phyloP scores from a whole-genome alignment of 2,888 invertebrate species.

The Campopleginae sp. region DNA sequence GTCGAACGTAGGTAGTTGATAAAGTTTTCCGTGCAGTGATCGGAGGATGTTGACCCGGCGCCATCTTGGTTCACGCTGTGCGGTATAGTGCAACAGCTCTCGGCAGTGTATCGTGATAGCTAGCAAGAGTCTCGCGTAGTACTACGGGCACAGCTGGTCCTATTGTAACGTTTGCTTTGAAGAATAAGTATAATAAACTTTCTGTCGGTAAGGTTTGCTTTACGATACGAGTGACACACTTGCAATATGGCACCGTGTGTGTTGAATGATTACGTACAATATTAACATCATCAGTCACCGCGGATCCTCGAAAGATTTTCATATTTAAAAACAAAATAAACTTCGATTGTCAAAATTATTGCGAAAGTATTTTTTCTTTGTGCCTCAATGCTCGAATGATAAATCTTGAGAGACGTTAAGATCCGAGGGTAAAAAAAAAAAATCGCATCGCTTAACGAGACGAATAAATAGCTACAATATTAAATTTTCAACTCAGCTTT shows the following conservation, averaged over 20 bases:
- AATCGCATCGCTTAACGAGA: too few relatives aligned
- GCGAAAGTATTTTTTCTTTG: not conserved
- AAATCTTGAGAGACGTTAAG: not conserved
- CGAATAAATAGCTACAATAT: not conserved
- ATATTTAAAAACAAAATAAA: not conserved
- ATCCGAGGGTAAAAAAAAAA: too few relatives aligned
- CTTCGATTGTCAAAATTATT: not conserved
- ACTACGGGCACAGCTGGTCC: conserved; percentile 78
- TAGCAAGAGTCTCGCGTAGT: conserved; percentile 78
- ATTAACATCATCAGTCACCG: not conserved
- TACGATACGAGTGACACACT: conserved; percentile 61
- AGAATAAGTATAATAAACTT: conserved; percentile 45
- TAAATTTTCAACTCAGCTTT: not conserved
- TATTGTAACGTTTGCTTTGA: conserved; percentile 49
- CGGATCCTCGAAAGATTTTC: not conserved
- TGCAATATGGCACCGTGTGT: conserved; percentile 31
- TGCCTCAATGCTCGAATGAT: not conserved
- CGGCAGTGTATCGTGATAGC: conserved; percentile 7
- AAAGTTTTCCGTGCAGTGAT: conserved; percentile 61
- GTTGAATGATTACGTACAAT: not conserved
- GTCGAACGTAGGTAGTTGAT: not conserved
- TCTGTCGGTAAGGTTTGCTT: conserved; percentile 38
- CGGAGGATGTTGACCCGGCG: conserved; percentile 84
- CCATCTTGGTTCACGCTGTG: conserved; percentile 78
- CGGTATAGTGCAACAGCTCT: conserved; percentile 60